Conservation (phyloP, 2,797 vertebrate species). For the Sylvilagus floridanus region DNA sequence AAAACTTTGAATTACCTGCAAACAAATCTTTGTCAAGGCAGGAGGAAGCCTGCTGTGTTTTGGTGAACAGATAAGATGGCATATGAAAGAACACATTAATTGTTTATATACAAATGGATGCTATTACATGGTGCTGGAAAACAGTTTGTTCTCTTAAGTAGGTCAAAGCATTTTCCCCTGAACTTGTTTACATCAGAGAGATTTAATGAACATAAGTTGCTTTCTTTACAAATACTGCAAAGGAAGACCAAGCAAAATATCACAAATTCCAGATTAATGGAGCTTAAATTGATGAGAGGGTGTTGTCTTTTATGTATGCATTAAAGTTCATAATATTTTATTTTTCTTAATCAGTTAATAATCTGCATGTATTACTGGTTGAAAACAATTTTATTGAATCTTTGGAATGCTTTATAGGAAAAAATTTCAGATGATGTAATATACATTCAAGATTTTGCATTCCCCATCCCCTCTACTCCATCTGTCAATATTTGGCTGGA, state of each 20-base stretch:
- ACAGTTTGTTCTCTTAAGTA: conserved; percentile 77
- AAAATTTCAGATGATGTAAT: conserved; percentile 21
- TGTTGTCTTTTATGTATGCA: conserved; percentile 16
- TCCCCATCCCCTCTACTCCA: too few relatives aligned
- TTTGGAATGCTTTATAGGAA: conserved; percentile 55
- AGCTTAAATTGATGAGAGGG: background rate
- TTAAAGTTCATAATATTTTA: conserved; percentile 33
- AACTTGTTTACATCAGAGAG: conserved; percentile 76
- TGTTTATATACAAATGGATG: conserved; percentile 78
- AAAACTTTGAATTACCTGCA: conserved; percentile 45
- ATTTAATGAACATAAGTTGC: conserved; percentile 57
- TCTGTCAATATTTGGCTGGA: conserved; percentile 8
- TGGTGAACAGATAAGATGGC: conserved; percentile 46
- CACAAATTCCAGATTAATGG: background rate
- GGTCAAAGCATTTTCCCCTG: conserved; percentile 46
- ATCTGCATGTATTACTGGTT: conserved; percentile 33
- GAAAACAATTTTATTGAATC: conserved; percentile 54
- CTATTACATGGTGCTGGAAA: conserved; percentile 69
- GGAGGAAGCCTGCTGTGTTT: conserved; percentile 40
- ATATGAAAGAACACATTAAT: conserved; percentile 64
- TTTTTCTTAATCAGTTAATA: background rate
- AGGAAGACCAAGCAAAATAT: conserved; percentile 27
- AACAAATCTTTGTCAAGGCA: background rate
- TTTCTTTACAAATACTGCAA: conserved; percentile 62
- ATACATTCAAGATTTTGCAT: background rate